Conservation (phyloP, 2,797 vertebrate genomes). For the Coreius guichenoti region DNA sequence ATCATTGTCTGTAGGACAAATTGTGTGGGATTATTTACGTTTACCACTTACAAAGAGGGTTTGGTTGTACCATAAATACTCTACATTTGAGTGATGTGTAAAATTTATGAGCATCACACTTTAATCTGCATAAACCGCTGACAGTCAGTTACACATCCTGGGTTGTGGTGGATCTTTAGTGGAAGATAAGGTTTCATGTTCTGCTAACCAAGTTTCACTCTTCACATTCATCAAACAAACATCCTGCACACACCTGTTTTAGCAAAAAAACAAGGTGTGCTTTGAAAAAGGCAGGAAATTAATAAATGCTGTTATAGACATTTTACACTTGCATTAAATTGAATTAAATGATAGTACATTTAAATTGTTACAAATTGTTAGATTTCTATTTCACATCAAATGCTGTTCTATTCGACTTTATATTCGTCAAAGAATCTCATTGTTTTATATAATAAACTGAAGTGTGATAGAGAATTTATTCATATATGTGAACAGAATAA, state of each 20-base stretch:
- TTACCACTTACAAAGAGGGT: neutral
- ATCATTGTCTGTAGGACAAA: neutral
- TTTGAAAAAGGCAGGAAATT: neutral
- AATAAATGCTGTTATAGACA: neutral
- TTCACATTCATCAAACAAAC: neutral
- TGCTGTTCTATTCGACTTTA: neutral
- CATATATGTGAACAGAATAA: neutral
- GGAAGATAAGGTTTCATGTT: constrained; percentile 12
- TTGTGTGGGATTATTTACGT: neutral
- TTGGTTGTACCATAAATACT: neutral
- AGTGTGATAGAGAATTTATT: neutral
- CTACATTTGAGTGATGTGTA: neutral
- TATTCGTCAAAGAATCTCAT: neutral
- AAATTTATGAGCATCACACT: neutral
- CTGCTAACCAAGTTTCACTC: constrained; percentile 4
- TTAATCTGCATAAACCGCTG: neutral
- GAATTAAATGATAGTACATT: neutral
- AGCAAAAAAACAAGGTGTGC: neutral
- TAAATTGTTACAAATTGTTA: neutral
- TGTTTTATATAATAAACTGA: neutral
- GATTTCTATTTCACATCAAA: neutral
- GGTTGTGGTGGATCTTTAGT: constrained; percentile 6
- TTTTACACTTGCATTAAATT: neutral
- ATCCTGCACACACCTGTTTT: constrained; percentile 22
- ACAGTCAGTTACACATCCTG: neutral